Evolutionary conservation across 2,888 invertebrate genomes (phyloP).

Genomic region (Rhagonycha lutea): DNA sequence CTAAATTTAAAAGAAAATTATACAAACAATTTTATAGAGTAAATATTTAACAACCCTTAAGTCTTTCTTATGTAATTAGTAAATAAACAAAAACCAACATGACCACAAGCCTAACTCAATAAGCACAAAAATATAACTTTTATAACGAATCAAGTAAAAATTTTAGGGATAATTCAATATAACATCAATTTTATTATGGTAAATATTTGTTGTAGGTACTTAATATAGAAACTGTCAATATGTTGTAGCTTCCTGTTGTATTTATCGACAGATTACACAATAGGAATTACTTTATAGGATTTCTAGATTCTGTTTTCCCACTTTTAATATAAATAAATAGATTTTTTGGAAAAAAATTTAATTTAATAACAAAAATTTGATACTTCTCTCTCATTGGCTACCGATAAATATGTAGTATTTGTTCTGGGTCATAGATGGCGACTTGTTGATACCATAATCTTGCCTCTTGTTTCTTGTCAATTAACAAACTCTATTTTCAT

Average conservation of each 20-base stretch:
- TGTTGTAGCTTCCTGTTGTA: neutral
- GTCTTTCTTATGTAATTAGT: neutral
- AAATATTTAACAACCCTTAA: neutral
- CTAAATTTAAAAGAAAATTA: neutral
- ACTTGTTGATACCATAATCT: neutral
- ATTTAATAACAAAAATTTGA: too few relatives aligned
- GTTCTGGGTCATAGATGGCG: neutral
- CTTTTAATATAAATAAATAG: too few relatives aligned
- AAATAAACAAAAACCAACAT: neutral
- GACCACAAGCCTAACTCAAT: neutral
- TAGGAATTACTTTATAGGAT: neutral
- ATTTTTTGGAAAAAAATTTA: too few relatives aligned
- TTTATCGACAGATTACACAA: neutral
- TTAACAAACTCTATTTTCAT: too few relatives aligned
- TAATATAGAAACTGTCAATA: neutral
- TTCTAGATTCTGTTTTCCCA: neutral
- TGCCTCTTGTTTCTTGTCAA: neutral
- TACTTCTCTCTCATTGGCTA: too few relatives aligned
- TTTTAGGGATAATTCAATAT: neutral
- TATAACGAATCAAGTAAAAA: neutral
- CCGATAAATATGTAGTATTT: neutral
- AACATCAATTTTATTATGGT: neutral
- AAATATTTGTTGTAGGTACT: neutral
- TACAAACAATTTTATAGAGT: neutral
- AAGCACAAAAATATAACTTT: neutral